phyloP scores from a whole-genome alignment of 2,888 invertebrate genomes.

The Sialis fuliginosa region DNA sequence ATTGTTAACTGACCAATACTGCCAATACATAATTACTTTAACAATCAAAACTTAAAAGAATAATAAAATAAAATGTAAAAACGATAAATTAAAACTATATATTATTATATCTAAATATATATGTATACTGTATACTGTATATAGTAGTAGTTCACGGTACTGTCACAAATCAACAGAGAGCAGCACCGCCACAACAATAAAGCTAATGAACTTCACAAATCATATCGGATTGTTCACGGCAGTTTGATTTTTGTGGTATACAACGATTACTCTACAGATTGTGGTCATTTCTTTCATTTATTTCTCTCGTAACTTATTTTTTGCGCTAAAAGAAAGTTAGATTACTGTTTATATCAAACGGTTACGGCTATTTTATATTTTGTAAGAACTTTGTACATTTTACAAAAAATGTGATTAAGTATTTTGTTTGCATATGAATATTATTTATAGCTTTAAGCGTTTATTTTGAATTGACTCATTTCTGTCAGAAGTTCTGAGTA shows the following conservation, averaged over 20 bases:
- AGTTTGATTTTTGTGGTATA: not conserved
- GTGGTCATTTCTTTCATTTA: too few species aligned
- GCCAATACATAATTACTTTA: not conserved
- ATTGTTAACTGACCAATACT: not conserved
- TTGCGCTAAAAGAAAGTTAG: too few species aligned
- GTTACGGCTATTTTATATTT: too few species aligned
- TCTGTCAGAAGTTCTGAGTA: too few species aligned
- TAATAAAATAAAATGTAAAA: not conserved
- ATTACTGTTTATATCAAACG: too few species aligned
- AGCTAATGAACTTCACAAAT: slow-evolving; percentile 2
- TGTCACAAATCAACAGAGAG: not conserved
- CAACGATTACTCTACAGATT: too few species aligned
- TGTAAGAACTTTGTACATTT: too few species aligned
- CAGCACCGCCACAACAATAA: slow-evolving; percentile 1
- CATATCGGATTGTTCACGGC: not conserved
- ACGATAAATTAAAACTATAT: not conserved
- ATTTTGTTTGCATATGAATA: too few species aligned
- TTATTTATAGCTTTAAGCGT: too few species aligned
- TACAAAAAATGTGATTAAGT: too few species aligned
- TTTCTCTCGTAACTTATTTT: too few species aligned
- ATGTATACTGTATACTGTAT: not conserved
- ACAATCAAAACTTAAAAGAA: not conserved
- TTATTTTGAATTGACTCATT: too few species aligned
- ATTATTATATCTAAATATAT: not conserved
- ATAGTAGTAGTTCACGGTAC: not conserved